A percentile compares a stretch with the other conserved stretches of the same genome.
These are phyloP conservation scores for Elgaria multicarinata DNA, from an alignment of 2,113 vertebrate species.

Conservation along the genomic window DNA sequence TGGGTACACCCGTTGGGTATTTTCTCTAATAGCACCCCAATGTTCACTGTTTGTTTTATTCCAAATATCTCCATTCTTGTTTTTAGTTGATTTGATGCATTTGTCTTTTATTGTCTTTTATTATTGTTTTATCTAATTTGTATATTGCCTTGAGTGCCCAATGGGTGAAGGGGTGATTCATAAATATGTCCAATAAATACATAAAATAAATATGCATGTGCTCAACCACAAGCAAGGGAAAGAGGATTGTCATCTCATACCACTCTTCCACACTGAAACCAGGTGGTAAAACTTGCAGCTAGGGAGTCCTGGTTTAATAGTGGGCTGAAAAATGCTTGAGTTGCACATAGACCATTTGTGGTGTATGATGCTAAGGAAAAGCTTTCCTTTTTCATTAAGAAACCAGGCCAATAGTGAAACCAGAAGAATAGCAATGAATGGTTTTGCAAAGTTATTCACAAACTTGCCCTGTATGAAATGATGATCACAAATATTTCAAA, in stretches of 20 bases:
- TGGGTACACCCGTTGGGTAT: too few relatives aligned
- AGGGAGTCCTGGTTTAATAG: not conserved
- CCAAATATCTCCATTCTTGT: not conserved
- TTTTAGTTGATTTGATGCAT: not conserved
- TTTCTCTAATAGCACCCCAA: too few relatives aligned
- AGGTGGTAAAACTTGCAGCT: not conserved
- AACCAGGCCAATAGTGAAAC: not conserved
- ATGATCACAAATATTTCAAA: not conserved
- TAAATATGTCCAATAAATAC: not conserved
- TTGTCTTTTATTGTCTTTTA: too few relatives aligned
- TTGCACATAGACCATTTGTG: not conserved
- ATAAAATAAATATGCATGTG: not conserved
- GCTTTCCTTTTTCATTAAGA: constrained; percentile 15
- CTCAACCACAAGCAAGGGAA: fast-evolving
- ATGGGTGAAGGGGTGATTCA: not conserved
- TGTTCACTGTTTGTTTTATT: not conserved
- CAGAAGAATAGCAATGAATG: not conserved
- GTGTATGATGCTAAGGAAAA: not conserved
- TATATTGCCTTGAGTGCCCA: not conserved
- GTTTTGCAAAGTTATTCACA: constrained; percentile 4
- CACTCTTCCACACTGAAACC: not conserved
- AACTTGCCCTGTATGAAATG: fast-evolving
- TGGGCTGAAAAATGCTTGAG: not conserved
- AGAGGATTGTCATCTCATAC: fast-evolving
- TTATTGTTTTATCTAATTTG: not conserved